Percentiles rank a stretch among this genome's conserved stretches.
Evolutionary conservation across 2,113 vertebrate species (phyloP).

Genomic region (Hiodon tergisus): DNA sequence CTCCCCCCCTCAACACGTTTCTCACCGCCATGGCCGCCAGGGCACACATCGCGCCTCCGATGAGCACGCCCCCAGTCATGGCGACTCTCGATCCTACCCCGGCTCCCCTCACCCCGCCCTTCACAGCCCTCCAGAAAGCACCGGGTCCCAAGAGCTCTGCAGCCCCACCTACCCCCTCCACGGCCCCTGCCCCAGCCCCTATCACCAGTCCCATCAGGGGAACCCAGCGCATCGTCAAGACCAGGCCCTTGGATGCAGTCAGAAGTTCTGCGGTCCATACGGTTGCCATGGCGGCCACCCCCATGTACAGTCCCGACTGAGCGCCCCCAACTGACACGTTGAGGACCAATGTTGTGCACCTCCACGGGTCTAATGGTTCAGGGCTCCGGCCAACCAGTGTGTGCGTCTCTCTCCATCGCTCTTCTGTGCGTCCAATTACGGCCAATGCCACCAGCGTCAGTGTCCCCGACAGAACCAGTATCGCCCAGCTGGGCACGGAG

Average conservation of each 20-base stretch:
- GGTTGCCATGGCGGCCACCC: neutral
- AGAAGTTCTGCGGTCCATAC: slow-evolving; percentile 11
- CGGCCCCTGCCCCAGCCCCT: neutral
- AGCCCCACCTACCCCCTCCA: neutral
- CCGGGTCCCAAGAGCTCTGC: neutral
- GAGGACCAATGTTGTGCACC: neutral
- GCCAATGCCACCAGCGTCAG: neutral
- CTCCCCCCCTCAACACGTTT: slow-evolving; percentile 9
- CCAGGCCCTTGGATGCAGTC: slow-evolving; percentile 15
- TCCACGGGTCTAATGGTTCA: neutral
- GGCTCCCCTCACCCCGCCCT: slow-evolving; percentile 6
- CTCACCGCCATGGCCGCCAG: neutral
- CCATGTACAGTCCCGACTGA: neutral
- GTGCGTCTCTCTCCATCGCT: too few relatives aligned
- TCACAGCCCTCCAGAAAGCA: neutral
- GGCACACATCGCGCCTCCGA: neutral
- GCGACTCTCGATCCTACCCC: slow-evolving; percentile 12
- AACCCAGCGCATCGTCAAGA: neutral
- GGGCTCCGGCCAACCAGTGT: neutral
- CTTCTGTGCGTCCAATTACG: neutral
- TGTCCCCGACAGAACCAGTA: neutral
- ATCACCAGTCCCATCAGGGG: slow-evolving; percentile 13
- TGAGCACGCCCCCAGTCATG: neutral
- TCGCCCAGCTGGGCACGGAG: neutral
- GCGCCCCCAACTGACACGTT: neutral